These are phyloP conservation scores for Coracopsis vasa DNA, from an alignment of 2,113 vertebrate genomes.

Conservation along the genomic window DNA sequence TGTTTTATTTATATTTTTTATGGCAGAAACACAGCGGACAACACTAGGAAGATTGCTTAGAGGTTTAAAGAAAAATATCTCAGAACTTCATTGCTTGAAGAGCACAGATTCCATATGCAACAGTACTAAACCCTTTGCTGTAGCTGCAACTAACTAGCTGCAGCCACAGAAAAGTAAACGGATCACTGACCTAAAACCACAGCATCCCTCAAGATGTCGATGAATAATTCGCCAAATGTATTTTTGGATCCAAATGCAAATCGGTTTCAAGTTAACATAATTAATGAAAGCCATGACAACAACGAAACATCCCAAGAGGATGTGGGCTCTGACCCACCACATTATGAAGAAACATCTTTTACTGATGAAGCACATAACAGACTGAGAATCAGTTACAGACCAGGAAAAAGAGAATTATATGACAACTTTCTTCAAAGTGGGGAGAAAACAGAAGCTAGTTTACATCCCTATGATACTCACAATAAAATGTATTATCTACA, in stretches of 20 bases:
- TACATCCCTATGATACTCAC: conserved; percentile 79
- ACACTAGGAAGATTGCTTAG: conserved; percentile 28
- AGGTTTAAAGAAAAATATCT: background rate
- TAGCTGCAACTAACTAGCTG: background rate
- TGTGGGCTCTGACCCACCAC: conserved; percentile 76
- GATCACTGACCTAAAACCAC: background rate
- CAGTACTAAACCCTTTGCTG: background rate
- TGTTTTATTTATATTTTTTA: conserved; percentile 29
- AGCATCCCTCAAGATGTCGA: conserved; percentile 69
- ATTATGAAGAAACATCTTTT: conserved; percentile 87
- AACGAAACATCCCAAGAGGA: conserved; percentile 54
- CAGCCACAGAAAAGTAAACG: background rate
- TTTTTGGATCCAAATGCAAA: conserved; percentile 73
- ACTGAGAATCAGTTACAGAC: conserved; percentile 74
- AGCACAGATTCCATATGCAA: background rate
- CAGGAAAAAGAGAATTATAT: conserved; percentile 69
- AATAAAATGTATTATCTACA: conserved; percentile 81
- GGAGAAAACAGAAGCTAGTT: conserved; percentile 78
- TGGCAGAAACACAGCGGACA: conserved; percentile 22
- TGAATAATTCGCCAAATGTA: conserved; percentile 71
- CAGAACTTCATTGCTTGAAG: conserved; percentile 8
- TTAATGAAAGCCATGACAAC: conserved; percentile 71
- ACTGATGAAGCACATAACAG: conserved; percentile 71
- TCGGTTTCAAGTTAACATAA: conserved; percentile 80
- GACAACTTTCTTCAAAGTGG: conserved; percentile 76